These are phyloP conservation scores for Ypsolopha scabrella DNA, from an alignment of 2,888 invertebrate species.

Conservation along the genomic window DNA sequence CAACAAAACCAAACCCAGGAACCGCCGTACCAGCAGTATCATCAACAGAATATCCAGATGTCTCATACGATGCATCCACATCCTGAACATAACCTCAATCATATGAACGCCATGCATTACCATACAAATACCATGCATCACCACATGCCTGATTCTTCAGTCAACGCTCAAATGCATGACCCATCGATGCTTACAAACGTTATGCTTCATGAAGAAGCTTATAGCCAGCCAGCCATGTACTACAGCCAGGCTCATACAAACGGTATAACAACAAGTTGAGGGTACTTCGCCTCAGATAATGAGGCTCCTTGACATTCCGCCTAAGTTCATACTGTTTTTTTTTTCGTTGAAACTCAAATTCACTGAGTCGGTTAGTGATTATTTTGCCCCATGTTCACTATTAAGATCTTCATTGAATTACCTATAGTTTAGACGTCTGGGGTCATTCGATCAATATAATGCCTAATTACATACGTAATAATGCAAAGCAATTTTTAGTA, in stretches of 20 bases:
- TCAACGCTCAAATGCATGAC: background rate
- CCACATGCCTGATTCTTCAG: background rate
- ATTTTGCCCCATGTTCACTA: too few relatives aligned
- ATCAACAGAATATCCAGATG: too few relatives aligned
- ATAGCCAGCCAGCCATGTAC: slow-evolving; percentile 23
- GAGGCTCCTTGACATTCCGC: slow-evolving; percentile 15
- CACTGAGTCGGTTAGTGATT: too few relatives aligned
- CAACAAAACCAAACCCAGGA: background rate
- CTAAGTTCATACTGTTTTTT: background rate
- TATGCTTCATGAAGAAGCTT: slow-evolving; percentile 21
- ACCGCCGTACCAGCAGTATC: background rate
- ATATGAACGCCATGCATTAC: background rate
- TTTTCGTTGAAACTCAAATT: too few relatives aligned
- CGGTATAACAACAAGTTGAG: slow-evolving; percentile 37
- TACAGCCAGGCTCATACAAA: slow-evolving; percentile 28
- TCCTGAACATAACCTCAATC: background rate
- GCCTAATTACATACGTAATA: too few relatives aligned
- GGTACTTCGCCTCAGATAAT: slow-evolving; percentile 8
- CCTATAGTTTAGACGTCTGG: too few relatives aligned
- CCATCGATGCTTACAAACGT: slow-evolving; percentile 8
- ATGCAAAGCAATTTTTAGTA: too few relatives aligned
- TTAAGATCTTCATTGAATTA: too few relatives aligned
- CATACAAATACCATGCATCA: background rate
- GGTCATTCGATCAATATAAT: too few relatives aligned
- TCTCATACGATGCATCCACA: too few relatives aligned